A percentile compares a stretch with the other conserved stretches of the same genome.
Conservation (phyloP, 1,140 invertebrate genomes). For the Ylistrum balloti region DNA sequence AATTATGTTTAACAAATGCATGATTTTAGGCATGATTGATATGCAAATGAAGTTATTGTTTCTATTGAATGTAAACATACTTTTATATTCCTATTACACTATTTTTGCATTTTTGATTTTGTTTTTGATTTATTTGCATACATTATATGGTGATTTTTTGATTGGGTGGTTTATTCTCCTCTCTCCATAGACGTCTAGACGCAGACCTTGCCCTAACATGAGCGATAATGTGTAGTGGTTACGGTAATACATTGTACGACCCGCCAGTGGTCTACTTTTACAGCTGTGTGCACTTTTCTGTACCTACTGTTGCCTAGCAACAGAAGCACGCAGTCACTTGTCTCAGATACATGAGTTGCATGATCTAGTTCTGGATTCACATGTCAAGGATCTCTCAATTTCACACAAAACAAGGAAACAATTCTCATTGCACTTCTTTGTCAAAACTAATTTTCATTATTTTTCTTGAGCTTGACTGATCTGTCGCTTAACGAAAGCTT, state of each 20-base stretch:
- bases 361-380: background rate
- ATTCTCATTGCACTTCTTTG: background rate
- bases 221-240: constrained; percentile 38
- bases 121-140: background rate
- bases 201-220: constrained; percentile 37
- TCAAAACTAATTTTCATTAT: background rate
- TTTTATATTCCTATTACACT: background rate
- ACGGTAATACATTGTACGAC: background rate
- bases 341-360: constrained; percentile 15
- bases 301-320: constrained; percentile 37
- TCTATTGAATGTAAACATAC: background rate
- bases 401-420: background rate
- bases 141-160: background rate
- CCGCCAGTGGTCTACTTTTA: background rate
- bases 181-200: constrained; percentile 23
- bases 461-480: background rate
- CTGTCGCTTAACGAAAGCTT: background rate
- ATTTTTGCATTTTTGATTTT: constrained; percentile 12
- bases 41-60: background rate
- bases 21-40: background rate
- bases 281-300: constrained; percentile 4
- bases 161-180: constrained; percentile 22
- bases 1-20: background rate
- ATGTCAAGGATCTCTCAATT: background rate
- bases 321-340: constrained; percentile 19